Evolutionary conservation across 2,888 invertebrate genomes (phyloP).

Genomic region (Drosophila koepferae): DNA sequence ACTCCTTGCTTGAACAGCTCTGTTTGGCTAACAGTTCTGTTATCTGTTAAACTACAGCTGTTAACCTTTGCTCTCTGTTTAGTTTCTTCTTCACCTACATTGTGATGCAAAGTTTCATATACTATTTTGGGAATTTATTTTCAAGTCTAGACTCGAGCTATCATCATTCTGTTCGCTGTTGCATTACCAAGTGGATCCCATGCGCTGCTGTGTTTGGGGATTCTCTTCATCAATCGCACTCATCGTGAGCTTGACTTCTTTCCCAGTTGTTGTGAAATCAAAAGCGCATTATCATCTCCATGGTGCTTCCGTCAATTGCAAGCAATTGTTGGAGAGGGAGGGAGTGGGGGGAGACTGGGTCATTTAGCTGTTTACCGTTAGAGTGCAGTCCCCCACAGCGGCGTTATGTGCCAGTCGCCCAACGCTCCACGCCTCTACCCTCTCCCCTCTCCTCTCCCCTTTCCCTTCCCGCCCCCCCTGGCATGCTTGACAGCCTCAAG

Average conservation of each 20-base stretch:
- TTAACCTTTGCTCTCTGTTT: background rate
- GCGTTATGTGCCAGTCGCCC: background rate
- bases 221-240: background rate
- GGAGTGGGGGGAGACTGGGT: conserved; percentile 10
- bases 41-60: background rate
- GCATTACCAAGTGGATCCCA: no score
- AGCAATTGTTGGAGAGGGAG: background rate
- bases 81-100: background rate
- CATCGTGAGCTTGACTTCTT: background rate
- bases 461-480: background rate
- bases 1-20: background rate
- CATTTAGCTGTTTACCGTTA: conserved; percentile 47
- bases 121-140: background rate
- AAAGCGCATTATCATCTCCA: conserved; percentile 21
- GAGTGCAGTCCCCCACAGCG: conserved; percentile 6
- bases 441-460: no score
- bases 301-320: conserved; percentile 31
- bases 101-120: background rate
- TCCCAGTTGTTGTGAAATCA: background rate
- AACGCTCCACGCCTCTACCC: background rate
- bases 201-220: no score
- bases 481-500: conserved; percentile 37
- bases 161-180: no score
- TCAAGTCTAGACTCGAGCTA: background rate
- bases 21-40: background rate